Evolutionary conservation across 2,113 vertebrate genomes (phyloP).

Genomic region (Semnornis frantzii): DNA sequence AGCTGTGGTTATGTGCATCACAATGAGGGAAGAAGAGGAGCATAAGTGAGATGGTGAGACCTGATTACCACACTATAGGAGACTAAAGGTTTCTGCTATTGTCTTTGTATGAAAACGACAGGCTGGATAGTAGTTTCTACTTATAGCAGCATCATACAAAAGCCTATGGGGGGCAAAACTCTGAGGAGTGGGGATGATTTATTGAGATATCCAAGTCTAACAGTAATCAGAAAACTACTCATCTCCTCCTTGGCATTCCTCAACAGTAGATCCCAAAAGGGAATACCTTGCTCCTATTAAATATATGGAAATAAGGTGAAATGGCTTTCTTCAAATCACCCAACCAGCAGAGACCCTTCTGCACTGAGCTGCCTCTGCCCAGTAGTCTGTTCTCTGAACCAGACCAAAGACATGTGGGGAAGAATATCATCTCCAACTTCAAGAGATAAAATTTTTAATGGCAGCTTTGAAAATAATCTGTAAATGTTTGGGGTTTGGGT

Average conservation of each 20-base stretch:
- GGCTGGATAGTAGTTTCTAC: background rate
- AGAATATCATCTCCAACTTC: background rate
- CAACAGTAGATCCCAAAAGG: background rate
- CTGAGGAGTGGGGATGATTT: background rate
- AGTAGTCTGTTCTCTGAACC: background rate
- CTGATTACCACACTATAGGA: rapidly evolving
- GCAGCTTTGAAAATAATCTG: background rate
- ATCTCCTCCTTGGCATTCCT: background rate
- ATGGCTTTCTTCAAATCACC: background rate
- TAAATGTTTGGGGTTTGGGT: background rate
- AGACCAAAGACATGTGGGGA: background rate
- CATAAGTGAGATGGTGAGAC: background rate
- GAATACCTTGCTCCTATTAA: rapidly evolving
- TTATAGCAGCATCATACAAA: background rate
- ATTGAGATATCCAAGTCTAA: background rate
- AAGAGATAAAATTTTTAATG: background rate
- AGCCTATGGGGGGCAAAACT: background rate
- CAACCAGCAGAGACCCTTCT: rapidly evolving
- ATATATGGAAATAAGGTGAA: background rate
- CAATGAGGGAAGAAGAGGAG: background rate
- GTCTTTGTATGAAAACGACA: background rate
- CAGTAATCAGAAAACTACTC: background rate
- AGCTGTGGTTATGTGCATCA: background rate
- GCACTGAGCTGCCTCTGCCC: background rate
- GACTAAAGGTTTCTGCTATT: background rate